Conservation (phyloP, 1,140 invertebrate species). For the Sarcophaga peregrina region DNA sequence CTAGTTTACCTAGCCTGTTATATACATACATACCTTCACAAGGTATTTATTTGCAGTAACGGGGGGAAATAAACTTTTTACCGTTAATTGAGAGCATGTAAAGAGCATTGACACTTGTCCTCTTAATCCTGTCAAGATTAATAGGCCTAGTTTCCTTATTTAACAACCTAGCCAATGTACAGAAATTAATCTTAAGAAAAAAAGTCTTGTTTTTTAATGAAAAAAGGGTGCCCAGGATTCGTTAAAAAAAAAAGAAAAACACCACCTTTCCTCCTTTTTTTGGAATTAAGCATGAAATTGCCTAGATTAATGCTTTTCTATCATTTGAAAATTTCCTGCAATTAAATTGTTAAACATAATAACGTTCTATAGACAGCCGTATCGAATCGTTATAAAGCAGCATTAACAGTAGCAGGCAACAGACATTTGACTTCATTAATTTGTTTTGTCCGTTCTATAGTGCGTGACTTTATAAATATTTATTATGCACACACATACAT, state of each 20-base stretch:
- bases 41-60: neutral
- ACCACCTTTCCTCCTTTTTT: neutral
- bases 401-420: too few species aligned
- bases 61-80: neutral
- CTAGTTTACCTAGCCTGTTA: neutral
- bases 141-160: conserved; percentile 3
- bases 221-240: neutral
- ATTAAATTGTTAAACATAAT: neutral
- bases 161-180: conserved; percentile 2
- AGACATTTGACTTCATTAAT: neutral
- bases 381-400: neutral
- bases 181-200: neutral
- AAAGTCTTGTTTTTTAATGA: neutral
- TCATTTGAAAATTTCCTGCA: neutral
- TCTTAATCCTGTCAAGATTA: conserved; percentile 18
- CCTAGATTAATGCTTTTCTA: neutral
- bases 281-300: neutral
- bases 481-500: neutral
- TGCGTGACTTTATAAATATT: neutral
- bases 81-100: neutral
- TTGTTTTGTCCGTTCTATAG: neutral
- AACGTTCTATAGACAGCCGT: neutral
- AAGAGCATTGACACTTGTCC: conserved; percentile 14
- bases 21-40: neutral
- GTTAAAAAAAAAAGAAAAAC: neutral